Evolutionary conservation across 2,113 vertebrate genomes (phyloP).

Genomic region (Chaenocephalus aceratus): DNA sequence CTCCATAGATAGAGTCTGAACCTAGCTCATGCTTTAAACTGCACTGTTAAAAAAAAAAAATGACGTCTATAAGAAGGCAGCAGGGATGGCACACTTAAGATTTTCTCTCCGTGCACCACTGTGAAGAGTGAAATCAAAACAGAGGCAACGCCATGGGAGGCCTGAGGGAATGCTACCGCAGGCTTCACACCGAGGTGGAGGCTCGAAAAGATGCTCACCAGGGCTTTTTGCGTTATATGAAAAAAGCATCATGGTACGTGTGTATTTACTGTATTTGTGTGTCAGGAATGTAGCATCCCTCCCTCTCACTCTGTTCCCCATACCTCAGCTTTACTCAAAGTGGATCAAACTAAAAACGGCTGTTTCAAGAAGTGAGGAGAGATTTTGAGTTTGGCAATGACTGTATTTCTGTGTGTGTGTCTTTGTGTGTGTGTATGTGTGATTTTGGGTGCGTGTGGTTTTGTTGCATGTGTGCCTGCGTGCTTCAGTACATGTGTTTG

Average conservation of each 20-base stretch:
- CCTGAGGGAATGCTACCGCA: constrained; percentile 61
- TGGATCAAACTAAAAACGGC: constrained; percentile 62
- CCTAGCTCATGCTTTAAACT: constrained; percentile 54
- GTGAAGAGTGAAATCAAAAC: constrained; percentile 64
- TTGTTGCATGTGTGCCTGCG: constrained; percentile 29
- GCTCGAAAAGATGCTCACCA: constrained; percentile 54
- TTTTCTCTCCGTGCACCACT: constrained; percentile 53
- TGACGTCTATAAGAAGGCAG: constrained; percentile 46
- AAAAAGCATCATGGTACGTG: constrained; percentile 43
- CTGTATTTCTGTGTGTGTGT: constrained; percentile 36
- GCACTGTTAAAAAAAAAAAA: constrained; percentile 18
- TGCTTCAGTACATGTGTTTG: constrained; percentile 33
- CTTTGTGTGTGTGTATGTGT: constrained; percentile 27
- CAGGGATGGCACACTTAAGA: constrained; percentile 23
- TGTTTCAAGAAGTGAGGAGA: constrained; percentile 43
- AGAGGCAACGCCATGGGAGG: constrained; percentile 50
- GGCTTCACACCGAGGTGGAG: constrained; percentile 51
- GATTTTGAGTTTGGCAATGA: constrained; percentile 23
- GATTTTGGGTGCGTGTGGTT: constrained; percentile 10
- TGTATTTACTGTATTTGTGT: constrained; percentile 28
- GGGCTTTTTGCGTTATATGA: constrained; percentile 54
- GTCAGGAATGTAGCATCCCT: constrained; percentile 51
- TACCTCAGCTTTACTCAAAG: constrained; percentile 50
- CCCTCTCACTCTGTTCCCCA: constrained; percentile 27
- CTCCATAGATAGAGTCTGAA: constrained; percentile 51